Evolutionary conservation across 2,888 invertebrate species (phyloP).

Genomic region (Cloeon dipterum): DNA sequence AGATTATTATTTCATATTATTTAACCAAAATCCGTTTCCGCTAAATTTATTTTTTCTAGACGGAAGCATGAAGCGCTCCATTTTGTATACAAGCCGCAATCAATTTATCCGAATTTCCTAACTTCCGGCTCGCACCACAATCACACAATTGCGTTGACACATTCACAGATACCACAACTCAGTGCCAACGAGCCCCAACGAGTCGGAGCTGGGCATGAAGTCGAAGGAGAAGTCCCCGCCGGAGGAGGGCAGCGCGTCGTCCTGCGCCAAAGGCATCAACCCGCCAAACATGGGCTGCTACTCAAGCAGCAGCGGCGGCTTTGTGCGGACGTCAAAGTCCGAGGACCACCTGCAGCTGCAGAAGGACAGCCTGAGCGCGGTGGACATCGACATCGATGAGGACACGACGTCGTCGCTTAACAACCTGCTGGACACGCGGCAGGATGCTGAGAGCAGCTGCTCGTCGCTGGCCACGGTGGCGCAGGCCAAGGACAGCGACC

Average conservation of each 20-base stretch:
- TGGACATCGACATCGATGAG: slow-evolving; percentile 80
- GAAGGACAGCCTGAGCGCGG: slow-evolving; percentile 59
- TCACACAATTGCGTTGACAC: no score
- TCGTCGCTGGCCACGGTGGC: slow-evolving; percentile 20
- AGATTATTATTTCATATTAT: no score
- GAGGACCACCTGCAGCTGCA: slow-evolving; percentile 75
- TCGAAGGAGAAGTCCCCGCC: neutral
- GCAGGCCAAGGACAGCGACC: slow-evolving; percentile 20
- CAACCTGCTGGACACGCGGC: slow-evolving; percentile 61
- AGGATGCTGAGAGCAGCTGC: slow-evolving; percentile 22
- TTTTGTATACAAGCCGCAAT: no score
- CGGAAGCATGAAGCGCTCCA: no score
- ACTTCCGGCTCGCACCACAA: no score
- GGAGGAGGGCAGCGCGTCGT: slow-evolving; percentile 6
- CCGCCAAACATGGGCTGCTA: slow-evolving; percentile 5
- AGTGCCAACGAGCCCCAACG: slow-evolving; percentile 45
- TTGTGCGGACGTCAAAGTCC: slow-evolving; percentile 70
- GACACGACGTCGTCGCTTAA: slow-evolving; percentile 84
- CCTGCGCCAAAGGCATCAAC: no score
- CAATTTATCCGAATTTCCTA: no score
- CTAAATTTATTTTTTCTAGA: no score
- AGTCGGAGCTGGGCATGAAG: slow-evolving; percentile 28
- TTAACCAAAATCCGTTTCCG: no score
- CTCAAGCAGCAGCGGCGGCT: slow-evolving; percentile 13
- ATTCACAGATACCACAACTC: slow-evolving; percentile 29